phyloP scores from a whole-genome alignment of 2,888 invertebrate species.

The Heliconius ethilla region DNA sequence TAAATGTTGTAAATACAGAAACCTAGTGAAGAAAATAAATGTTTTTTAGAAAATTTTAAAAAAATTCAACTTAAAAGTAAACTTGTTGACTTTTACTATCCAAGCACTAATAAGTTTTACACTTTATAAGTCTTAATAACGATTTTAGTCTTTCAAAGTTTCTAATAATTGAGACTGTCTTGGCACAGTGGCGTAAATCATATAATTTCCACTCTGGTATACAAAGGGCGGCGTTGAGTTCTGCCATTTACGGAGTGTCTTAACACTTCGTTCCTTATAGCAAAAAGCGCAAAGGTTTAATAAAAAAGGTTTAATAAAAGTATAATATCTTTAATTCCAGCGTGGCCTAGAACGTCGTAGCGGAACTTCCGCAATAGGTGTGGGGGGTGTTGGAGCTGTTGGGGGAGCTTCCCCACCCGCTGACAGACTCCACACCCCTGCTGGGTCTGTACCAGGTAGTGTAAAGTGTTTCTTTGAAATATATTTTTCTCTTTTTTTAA shows the following conservation, averaged over 20 bases:
- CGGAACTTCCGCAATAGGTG: conserved; percentile 49
- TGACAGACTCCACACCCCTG: conserved; percentile 63
- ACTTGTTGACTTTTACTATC: not conserved
- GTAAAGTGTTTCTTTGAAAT: too few relatives aligned
- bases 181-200: too few relatives aligned
- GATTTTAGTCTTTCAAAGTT: too few relatives aligned
- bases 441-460: conserved; percentile 82
- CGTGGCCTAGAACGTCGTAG: conserved; percentile 74
- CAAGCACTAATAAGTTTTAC: not conserved
- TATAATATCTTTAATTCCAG: conserved; percentile 52
- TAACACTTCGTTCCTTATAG: too few relatives aligned
- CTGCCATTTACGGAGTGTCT: too few relatives aligned
- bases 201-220: too few relatives aligned
- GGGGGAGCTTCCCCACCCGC: conserved; percentile 69
- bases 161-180: too few relatives aligned
- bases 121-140: too few relatives aligned
- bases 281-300: too few relatives aligned
- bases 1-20: conserved; percentile 41
- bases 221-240: too few relatives aligned
- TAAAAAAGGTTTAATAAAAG: too few relatives aligned
- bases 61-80: not conserved
- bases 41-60: not conserved
- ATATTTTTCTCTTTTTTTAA: too few relatives aligned
- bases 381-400: conserved; percentile 23
- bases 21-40: not conserved